Percentiles rank a stretch among this genome's conserved stretches.
phyloP scores from a whole-genome alignment of 2,113 vertebrate genomes.

The Oreochromis niloticus region DNA sequence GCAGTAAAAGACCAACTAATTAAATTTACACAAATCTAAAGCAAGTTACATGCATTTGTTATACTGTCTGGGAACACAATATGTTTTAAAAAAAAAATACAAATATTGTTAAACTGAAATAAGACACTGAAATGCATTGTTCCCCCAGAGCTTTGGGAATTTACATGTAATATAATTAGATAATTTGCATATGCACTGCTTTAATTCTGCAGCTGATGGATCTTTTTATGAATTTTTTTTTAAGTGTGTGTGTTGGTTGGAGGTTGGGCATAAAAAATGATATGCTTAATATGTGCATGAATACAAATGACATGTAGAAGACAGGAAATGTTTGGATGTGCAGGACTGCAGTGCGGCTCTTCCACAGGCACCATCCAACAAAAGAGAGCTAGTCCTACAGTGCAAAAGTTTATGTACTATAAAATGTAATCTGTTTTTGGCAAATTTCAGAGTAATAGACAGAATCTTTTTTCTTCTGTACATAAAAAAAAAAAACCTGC shows the following conservation, averaged over 20 bases:
- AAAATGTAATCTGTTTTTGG: background rate
- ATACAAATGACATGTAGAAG: background rate
- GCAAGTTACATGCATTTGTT: background rate
- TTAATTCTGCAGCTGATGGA: background rate
- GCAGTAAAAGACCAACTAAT: background rate
- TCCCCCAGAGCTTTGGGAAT: background rate
- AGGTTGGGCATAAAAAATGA: background rate
- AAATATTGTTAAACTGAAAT: background rate
- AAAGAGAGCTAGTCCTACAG: background rate
- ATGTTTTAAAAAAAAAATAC: background rate
- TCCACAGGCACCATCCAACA: background rate
- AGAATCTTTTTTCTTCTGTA: background rate
- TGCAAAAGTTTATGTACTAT: background rate
- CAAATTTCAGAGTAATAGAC: background rate
- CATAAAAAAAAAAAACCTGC: background rate
- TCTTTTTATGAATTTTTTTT: background rate
- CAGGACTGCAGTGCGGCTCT: background rate
- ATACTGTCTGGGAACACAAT: background rate
- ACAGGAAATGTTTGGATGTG: background rate
- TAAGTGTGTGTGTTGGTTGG: background rate
- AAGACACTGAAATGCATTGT: background rate
- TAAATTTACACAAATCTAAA: background rate
- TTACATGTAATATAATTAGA: slow-evolving; percentile 30
- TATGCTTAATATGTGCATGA: background rate
- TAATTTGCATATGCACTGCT: slow-evolving; percentile 19